Conservation (phyloP, 2,113 vertebrate species). For the Spea bombifrons region DNA sequence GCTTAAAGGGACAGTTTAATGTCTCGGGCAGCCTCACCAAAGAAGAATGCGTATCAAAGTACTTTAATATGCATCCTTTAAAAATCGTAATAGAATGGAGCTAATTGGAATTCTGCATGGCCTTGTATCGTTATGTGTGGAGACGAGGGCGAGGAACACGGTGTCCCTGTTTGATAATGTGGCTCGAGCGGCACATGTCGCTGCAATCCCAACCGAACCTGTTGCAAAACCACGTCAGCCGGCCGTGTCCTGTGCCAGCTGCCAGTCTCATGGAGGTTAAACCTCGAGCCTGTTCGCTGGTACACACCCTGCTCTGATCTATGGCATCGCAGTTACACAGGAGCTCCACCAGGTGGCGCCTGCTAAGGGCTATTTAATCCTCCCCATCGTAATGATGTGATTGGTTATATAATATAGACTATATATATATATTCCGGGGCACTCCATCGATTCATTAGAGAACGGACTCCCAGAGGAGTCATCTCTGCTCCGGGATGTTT, state of each 20-base stretch:
- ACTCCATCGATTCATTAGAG: too few species aligned
- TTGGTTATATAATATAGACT: background rate
- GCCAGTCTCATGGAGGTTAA: background rate
- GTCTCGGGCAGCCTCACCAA: too few species aligned
- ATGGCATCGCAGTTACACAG: background rate
- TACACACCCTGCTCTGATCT: background rate
- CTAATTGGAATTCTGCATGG: too few species aligned
- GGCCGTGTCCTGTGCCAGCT: background rate
- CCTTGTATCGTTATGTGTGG: too few species aligned
- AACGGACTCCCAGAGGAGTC: too few species aligned
- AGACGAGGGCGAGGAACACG: background rate
- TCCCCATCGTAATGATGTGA: conserved; percentile 3
- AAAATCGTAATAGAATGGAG: too few species aligned
- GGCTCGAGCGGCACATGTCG: background rate
- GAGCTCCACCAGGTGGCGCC: background rate
- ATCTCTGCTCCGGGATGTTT: too few species aligned
- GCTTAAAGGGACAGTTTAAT: too few species aligned
- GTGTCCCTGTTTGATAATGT: conserved; percentile 1
- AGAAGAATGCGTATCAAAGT: too few species aligned
- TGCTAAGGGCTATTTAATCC: background rate
- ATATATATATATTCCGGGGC: too few species aligned
- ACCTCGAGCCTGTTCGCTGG: background rate
- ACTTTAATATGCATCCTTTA: too few species aligned
- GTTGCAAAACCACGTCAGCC: conserved; percentile 7
- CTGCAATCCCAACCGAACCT: background rate